Evolutionary conservation across 2,797 vertebrate genomes (phyloP).

Genomic region (Tachyglossus aculeatus): DNA sequence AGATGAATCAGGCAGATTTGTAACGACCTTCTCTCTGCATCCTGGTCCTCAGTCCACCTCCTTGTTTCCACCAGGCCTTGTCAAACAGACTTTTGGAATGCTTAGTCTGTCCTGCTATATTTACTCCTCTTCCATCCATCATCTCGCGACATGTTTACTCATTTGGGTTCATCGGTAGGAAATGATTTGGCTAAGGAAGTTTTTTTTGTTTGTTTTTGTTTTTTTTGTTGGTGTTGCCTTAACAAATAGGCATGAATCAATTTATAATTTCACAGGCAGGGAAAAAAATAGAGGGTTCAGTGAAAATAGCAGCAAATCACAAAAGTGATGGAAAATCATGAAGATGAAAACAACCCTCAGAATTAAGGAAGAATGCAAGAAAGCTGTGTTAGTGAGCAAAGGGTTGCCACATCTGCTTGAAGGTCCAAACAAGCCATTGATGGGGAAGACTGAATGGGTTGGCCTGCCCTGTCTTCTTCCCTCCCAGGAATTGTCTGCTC

Average conservation of each 20-base stretch:
- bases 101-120: not conserved
- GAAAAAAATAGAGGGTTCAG: constrained; percentile 48
- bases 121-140: constrained; percentile 8
- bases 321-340: constrained; percentile 28
- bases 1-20: no score
- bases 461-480: constrained; percentile 1
- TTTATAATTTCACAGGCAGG: constrained; percentile 15
- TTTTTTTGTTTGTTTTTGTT: constrained; percentile 8
- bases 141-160: constrained; percentile 8
- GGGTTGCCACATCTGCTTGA: constrained; percentile 41
- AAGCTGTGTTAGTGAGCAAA: constrained; percentile 27
- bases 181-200: constrained; percentile 34
- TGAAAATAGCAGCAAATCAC: constrained; percentile 32
- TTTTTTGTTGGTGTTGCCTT: constrained; percentile 24
- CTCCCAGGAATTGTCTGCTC: constrained; percentile 24
- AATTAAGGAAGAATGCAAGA: constrained; percentile 21
- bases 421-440: constrained; percentile 25
- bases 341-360: constrained; percentile 40
- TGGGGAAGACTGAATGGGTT: constrained; percentile 2
- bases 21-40: no score
- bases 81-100: no score
- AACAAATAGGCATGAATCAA: constrained; percentile 37
- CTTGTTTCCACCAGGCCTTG: no score
- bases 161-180: constrained; percentile 23
- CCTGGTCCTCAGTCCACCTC: no score